These are phyloP conservation scores for Hystrix brachyura DNA, from an alignment of 2,113 vertebrate genomes.

Conservation along the genomic window DNA sequence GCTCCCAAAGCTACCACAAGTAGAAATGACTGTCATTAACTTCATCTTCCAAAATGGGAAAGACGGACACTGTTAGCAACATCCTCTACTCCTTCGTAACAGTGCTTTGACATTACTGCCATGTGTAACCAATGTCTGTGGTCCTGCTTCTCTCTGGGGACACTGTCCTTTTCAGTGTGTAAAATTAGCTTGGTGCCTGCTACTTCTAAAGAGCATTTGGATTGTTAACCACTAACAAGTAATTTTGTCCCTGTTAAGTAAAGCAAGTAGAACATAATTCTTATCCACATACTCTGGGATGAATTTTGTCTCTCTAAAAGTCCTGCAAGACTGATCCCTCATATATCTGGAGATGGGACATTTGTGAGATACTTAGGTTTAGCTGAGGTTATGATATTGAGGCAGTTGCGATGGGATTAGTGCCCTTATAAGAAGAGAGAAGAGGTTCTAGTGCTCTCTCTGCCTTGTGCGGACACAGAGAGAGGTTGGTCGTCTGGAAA, in stretches of 20 bases:
- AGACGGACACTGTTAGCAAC: not conserved
- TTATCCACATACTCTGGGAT: not conserved
- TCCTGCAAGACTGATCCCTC: not conserved
- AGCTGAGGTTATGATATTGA: not conserved
- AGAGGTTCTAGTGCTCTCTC: not conserved
- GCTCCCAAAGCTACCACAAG: not conserved
- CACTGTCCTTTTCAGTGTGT: not conserved
- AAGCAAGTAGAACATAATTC: not conserved
- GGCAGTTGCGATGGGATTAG: not conserved
- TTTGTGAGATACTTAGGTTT: not conserved
- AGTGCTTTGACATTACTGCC: not conserved
- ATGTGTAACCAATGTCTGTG: not conserved
- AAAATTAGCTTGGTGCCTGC: not conserved
- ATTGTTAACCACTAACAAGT: not conserved
- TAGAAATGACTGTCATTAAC: slow-evolving; percentile 44
- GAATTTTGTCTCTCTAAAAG: not conserved
- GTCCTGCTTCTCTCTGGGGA: not conserved
- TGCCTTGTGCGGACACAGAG: not conserved
- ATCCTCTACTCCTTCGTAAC: not conserved
- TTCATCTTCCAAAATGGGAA: slow-evolving; percentile 32
- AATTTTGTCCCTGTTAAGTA: not conserved
- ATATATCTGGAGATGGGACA: not conserved
- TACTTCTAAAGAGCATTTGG: not conserved
- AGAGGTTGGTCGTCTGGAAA: not conserved
- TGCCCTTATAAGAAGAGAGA: not conserved